These are phyloP conservation scores for Dascyllus trimaculatus DNA, from an alignment of 2,113 vertebrate species.

Conservation along the genomic window DNA sequence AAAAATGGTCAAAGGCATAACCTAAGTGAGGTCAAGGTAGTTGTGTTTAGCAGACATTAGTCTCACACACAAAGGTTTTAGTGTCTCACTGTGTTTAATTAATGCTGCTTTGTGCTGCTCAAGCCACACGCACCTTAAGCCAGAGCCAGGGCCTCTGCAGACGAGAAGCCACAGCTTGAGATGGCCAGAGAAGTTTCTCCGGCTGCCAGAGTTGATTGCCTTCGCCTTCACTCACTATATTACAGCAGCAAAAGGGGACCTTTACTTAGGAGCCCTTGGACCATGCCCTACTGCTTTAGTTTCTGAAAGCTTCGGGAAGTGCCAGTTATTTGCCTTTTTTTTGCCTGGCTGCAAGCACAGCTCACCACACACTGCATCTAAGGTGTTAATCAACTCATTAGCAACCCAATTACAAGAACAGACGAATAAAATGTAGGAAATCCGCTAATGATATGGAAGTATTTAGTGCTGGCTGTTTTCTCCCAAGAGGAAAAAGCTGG, in stretches of 20 bases:
- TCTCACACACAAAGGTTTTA: conserved; percentile 68
- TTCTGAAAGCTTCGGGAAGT: conserved; percentile 66
- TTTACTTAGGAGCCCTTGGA: conserved; percentile 61
- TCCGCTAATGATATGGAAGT: conserved; percentile 53
- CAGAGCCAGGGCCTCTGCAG: conserved; percentile 29
- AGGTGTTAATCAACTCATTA: conserved; percentile 71
- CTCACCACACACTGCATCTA: conserved; percentile 41
- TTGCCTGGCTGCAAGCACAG: conserved; percentile 42
- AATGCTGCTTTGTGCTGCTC: conserved; percentile 58
- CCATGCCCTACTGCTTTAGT: conserved; percentile 49
- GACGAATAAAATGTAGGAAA: conserved; percentile 52
- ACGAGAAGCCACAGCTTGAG: conserved; percentile 22
- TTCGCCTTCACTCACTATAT: conserved; percentile 59
- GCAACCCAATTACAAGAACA: conserved; percentile 70
- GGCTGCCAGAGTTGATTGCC: conserved; percentile 64
- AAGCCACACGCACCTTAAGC: conserved; percentile 37
- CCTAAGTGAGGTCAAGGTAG: conserved; percentile 65
- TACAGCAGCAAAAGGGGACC: conserved; percentile 54
- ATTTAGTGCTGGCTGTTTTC: conserved; percentile 23
- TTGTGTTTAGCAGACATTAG: conserved; percentile 62
- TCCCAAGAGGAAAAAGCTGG: conserved; percentile 16
- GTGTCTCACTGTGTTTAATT: conserved; percentile 77
- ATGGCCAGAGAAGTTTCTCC: conserved; percentile 34
- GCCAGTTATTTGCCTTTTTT: conserved; percentile 39
- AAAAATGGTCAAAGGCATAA: conserved; percentile 77